These are phyloP conservation scores for Agrotis segetum DNA, from an alignment of 2,888 invertebrate species.

Conservation along the genomic window DNA sequence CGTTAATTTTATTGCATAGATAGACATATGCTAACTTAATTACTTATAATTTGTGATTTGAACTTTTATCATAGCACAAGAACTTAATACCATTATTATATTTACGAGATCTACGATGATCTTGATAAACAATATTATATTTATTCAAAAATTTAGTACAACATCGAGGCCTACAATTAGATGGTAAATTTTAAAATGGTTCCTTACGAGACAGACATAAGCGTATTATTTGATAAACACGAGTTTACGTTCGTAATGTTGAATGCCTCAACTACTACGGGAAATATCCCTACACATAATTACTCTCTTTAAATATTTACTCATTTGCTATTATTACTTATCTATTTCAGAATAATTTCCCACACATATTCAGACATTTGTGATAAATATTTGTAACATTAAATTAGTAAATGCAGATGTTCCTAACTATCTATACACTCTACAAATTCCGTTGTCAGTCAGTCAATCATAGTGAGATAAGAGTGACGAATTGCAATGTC, in stretches of 20 bases:
- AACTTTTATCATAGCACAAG: conserved; percentile 70
- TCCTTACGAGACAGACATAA: conserved; percentile 21
- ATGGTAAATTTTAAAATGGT: conserved; percentile 31
- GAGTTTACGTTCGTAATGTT: conserved; percentile 1
- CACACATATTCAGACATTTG: conserved; percentile 60
- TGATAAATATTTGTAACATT: conserved; percentile 67
- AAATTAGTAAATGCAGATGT: conserved; percentile 77
- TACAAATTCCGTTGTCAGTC: conserved; percentile 69
- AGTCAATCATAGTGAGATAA: conserved; percentile 54
- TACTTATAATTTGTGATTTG: conserved; percentile 68
- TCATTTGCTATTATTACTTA: conserved; percentile 45
- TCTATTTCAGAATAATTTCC: conserved; percentile 52
- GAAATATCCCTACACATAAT: conserved; percentile 40
- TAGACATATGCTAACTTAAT: conserved; percentile 56
- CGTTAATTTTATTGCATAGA: conserved; percentile 52
- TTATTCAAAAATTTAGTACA: conserved; percentile 48
- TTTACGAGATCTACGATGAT: conserved; percentile 61
- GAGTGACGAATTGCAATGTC: conserved; percentile 40
- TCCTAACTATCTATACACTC: conserved; percentile 63
- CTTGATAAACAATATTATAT: conserved; percentile 50
- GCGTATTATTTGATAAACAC: conserved; percentile 23
- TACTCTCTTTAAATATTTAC: conserved; percentile 35
- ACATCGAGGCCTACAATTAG: conserved; percentile 44
- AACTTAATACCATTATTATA: conserved; percentile 56
- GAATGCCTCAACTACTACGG: conserved; percentile 37